These are phyloP conservation scores for Pangasius sanitwongsei DNA, from an alignment of 2,797 vertebrate species.

Conservation along the genomic window DNA sequence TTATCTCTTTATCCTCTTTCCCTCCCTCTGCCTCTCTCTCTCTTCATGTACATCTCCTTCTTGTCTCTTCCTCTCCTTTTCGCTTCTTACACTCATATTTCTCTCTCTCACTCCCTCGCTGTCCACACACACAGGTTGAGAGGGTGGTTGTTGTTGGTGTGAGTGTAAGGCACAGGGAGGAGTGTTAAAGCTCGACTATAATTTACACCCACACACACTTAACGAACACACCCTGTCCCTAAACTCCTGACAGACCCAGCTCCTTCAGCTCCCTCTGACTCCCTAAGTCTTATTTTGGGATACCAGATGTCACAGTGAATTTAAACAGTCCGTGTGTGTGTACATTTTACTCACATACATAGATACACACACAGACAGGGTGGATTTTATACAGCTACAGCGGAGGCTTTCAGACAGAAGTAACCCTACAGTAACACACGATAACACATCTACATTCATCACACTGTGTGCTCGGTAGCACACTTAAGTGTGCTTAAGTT, in stretches of 20 bases:
- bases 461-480: not conserved
- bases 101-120: not conserved
- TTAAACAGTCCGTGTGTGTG: not conserved
- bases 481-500: not conserved
- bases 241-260: not conserved
- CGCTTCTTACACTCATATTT: not conserved
- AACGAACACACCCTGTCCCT: not conserved
- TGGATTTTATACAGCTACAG: conserved; percentile 10
- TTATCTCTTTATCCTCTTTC: not conserved
- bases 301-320: not conserved
- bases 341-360: conserved; percentile 4
- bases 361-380: not conserved
- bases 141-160: not conserved
- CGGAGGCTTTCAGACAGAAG: not conserved
- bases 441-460: not conserved
- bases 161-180: conserved; percentile 37
- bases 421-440: not conserved
- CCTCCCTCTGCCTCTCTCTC: not conserved
- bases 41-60: not conserved
- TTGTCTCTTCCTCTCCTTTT: not conserved
- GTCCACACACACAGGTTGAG: conserved; percentile 14
- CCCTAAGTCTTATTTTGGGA: not conserved
- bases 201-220: conserved; percentile 31
- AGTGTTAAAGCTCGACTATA: conserved; percentile 11
- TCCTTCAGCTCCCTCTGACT: not conserved